Evolutionary conservation across 2,888 invertebrate species (phyloP), one percentile per base, ranked within the genome.

Genomic region (Cryptocephalus primarius): DNA sequence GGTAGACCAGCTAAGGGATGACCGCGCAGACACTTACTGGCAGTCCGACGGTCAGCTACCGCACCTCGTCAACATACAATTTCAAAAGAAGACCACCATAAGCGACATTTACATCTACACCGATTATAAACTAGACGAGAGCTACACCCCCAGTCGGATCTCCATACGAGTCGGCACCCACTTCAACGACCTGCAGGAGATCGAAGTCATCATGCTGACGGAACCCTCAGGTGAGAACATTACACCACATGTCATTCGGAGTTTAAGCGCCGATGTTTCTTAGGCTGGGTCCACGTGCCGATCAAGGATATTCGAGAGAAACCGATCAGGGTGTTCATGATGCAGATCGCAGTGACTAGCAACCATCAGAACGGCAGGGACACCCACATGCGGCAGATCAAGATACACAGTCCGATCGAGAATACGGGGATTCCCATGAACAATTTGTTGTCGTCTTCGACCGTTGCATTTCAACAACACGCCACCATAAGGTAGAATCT

Each of bases 321-420:
- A 56, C 89, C 92, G 2, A 87, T 96, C 42, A 78, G 95, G 58
- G 93, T 96, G 11, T 97, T 93, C 65, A 94, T 94, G 88, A 83
- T 96, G 45, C 95, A 96, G 72, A 88, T 96, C 57, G 94, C 94
- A 12, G 91, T 96, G 1, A 80, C 96, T 40, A 92, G 93, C 58
- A 99, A 99, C 71, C 99, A 99, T 71, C 99, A 99, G 69, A 99
- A 97, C 72, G 99, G 99, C 4, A 74, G 99, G 51, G 99, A 99
- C 65, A 97, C 97, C 1, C 99, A 99, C 64, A 89, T 99, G 81
- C 77, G 97, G 45, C 94, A 94, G 70, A 94, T 97, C 49, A 91
- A 94, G 72, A 86, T 97, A 45, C 91, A 95, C 66, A 93, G 95
- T 42, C 94, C 95, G 0, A 77, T 74, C 60, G 81, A 83, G 63